Conservation (phyloP, 2,797 vertebrate genomes). For the Cossypha polioptera region DNA sequence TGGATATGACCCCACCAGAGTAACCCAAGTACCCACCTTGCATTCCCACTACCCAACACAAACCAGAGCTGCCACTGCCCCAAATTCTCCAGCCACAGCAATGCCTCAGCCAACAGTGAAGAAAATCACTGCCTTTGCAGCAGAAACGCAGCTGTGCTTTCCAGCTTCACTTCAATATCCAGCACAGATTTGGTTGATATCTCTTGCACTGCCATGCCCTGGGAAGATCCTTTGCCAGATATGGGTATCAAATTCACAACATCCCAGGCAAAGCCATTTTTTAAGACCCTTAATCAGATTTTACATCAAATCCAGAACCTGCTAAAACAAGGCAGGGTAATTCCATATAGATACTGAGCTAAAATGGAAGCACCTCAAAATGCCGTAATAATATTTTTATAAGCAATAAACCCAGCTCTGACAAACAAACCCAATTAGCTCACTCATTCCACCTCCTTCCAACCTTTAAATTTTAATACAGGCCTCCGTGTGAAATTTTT, state of each 20-base stretch:
- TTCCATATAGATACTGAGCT: background rate
- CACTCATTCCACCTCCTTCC: background rate
- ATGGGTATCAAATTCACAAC: background rate
- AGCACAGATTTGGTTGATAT: background rate
- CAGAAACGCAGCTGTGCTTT: background rate
- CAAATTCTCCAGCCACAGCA: background rate
- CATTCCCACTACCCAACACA: background rate
- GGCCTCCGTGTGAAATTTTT: background rate
- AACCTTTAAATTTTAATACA: slow-evolving; percentile 4
- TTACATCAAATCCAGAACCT: background rate
- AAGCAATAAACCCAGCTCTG: slow-evolving; percentile 9
- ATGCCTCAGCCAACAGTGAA: background rate
- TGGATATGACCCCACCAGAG: background rate
- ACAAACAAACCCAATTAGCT: background rate
- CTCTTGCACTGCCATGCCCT: background rate
- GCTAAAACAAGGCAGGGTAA: background rate
- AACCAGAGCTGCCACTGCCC: background rate
- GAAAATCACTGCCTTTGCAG: background rate
- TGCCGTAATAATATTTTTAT: background rate
- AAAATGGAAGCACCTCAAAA: background rate
- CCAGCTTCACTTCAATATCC: background rate
- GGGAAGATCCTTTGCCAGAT: background rate
- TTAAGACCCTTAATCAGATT: background rate
- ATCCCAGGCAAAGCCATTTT: background rate
- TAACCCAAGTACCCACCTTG: background rate